Percentiles rank a stretch among this genome's conserved stretches.
Evolutionary conservation across 2,113 vertebrate genomes (phyloP).

Genomic region (Limanda limanda): DNA sequence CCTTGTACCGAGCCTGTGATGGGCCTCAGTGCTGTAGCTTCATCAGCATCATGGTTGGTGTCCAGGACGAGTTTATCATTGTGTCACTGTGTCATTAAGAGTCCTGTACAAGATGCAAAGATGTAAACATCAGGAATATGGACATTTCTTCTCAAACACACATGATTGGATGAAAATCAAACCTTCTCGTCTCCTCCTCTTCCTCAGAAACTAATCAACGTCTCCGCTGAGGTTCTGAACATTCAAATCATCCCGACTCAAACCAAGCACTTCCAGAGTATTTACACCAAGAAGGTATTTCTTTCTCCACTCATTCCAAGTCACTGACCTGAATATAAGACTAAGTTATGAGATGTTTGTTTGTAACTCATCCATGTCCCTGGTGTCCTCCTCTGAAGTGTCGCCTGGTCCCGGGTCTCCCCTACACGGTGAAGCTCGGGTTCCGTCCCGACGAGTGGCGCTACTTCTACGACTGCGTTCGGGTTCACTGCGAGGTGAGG

Average conservation of each 20-base stretch:
- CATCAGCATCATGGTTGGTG: too few species aligned
- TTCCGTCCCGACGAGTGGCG: constrained; percentile 93
- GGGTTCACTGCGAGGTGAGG: constrained; percentile 90
- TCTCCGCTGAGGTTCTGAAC: constrained; percentile 84
- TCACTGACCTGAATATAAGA: constrained; percentile 27
- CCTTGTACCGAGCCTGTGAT: too few species aligned
- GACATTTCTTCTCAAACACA: constrained; percentile 35
- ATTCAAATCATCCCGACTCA: constrained; percentile 91
- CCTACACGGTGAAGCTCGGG: constrained; percentile 82
- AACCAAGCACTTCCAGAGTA: constrained; percentile 90
- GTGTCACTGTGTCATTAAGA: too few species aligned
- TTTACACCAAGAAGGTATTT: constrained; percentile 89
- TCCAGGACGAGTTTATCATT: too few species aligned
- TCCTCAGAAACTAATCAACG: constrained; percentile 90
- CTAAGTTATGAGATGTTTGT: neutral
- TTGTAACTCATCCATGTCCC: constrained; percentile 17
- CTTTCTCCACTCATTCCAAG: neutral
- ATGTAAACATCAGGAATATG: constrained; percentile 36
- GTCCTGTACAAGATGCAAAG: too few species aligned
- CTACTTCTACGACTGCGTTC: constrained; percentile 93
- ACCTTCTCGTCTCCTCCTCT: constrained; percentile 42
- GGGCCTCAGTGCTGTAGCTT: too few species aligned
- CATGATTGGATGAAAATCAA: constrained; percentile 51
- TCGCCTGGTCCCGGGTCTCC: constrained; percentile 90
- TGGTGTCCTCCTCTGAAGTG: constrained; percentile 76